These are phyloP conservation scores for Poecile atricapillus DNA, from an alignment of 2,113 vertebrate genomes.

Conservation along the genomic window DNA sequence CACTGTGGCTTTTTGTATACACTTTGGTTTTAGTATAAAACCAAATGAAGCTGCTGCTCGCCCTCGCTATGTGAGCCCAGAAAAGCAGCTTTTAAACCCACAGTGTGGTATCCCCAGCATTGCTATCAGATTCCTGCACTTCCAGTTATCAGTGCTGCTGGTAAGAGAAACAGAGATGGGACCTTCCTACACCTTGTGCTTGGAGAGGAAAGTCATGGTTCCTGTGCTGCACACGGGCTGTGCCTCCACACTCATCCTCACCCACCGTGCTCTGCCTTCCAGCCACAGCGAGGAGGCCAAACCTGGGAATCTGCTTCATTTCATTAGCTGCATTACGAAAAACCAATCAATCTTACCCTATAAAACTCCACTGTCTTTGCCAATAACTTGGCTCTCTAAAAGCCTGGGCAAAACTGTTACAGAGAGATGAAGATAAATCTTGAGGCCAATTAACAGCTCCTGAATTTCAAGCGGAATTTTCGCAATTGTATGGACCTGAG, in stretches of 20 bases:
- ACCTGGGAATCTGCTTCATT: not conserved
- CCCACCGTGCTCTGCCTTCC: not conserved
- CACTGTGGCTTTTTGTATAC: too few relatives aligned
- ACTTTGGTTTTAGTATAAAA: not conserved
- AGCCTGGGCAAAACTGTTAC: not conserved
- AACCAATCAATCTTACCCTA: not conserved
- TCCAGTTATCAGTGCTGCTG: not conserved
- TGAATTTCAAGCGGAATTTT: not conserved
- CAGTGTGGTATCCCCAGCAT: rapidly evolving
- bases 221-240: not conserved
- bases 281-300: not conserved
- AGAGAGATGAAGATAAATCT: not conserved
- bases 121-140: not conserved
- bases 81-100: not conserved
- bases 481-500: not conserved
- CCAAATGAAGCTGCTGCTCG: not conserved
- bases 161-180: not conserved
- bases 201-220: not conserved
- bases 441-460: not conserved
- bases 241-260: not conserved
- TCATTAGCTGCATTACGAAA: not conserved
- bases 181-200: not conserved
- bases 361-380: not conserved
- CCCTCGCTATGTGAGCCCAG: not conserved
- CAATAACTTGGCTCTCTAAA: not conserved